Percentiles rank a stretch among this genome's conserved stretches.
Evolutionary conservation across 2,113 vertebrate genomes (phyloP).

Genomic region (Hymenochirus boettgeri): DNA sequence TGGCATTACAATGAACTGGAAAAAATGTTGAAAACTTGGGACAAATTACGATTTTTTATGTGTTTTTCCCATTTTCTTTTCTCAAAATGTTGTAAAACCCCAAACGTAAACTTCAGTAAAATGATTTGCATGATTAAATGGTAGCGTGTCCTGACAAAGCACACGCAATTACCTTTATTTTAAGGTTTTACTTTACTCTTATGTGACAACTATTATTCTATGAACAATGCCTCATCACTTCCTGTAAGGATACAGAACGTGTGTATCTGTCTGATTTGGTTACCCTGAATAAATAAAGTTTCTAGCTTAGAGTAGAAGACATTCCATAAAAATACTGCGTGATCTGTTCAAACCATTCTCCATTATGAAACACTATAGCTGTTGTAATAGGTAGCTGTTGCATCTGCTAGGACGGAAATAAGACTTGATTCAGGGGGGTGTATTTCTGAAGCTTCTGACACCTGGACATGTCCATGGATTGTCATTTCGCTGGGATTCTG

Average conservation of each 20-base stretch:
- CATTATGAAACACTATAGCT: conserved; percentile 90
- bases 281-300: conserved; percentile 20
- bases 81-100: too few species aligned
- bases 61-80: too few species aligned
- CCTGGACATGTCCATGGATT: conserved; percentile 71
- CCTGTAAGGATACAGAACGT: conserved; percentile 1
- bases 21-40: too few species aligned
- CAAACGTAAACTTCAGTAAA: not conserved
- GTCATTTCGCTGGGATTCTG: conserved; percentile 64
- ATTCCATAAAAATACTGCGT: not conserved
- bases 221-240: not conserved
- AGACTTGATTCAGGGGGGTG: conserved; percentile 81
- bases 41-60: not conserved
- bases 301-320: conserved; percentile 1
- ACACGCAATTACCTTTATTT: conserved; percentile 7
- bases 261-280: not conserved
- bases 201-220: not conserved
- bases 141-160: not conserved
- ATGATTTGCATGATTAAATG: not conserved
- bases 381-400: conserved; percentile 95
- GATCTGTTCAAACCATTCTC: conserved; percentile 23
- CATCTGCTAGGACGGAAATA: conserved; percentile 92
- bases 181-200: not conserved
- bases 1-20: conserved; percentile 47
- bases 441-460: conserved; percentile 59